These are phyloP conservation scores for Gambusia yucatana DNA, from an alignment of 2,797 vertebrate genomes.

Conservation along the genomic window DNA sequence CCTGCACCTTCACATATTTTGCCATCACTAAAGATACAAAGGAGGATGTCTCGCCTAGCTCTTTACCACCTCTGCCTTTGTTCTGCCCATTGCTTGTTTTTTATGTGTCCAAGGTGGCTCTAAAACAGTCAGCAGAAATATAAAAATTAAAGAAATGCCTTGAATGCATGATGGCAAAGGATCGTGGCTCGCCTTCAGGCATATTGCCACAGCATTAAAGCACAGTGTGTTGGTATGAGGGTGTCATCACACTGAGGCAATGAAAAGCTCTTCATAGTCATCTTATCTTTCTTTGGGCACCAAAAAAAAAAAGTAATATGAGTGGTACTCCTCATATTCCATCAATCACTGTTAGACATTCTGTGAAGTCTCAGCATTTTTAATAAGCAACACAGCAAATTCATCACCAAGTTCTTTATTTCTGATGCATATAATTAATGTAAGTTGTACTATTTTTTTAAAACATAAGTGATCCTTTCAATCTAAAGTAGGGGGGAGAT, in stretches of 20 bases:
- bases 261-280: slow-evolving; percentile 59
- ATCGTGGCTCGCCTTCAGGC: slow-evolving; percentile 34
- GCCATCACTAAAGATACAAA: not conserved
- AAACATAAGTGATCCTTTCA: slow-evolving; percentile 12
- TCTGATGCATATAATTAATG: slow-evolving; percentile 50
- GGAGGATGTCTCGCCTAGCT: not conserved
- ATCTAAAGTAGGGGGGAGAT: slow-evolving; percentile 45
- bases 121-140: not conserved
- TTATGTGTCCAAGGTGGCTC: not conserved
- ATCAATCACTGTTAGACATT: slow-evolving; percentile 60
- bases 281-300: slow-evolving; percentile 41
- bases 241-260: slow-evolving; percentile 48
- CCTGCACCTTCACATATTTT: not conserved
- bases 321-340: slow-evolving; percentile 18
- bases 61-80: not conserved
- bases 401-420: slow-evolving; percentile 24
- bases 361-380: slow-evolving; percentile 36
- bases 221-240: slow-evolving; percentile 39
- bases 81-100: not conserved
- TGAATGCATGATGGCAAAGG: slow-evolving; percentile 24
- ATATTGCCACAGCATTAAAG: slow-evolving; percentile 25
- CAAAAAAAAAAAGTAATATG: slow-evolving; percentile 33
- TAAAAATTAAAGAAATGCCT: slow-evolving; percentile 5
- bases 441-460: slow-evolving; percentile 25
- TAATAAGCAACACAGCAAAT: slow-evolving; percentile 40